Evolutionary conservation across 92 coral and sea anemone species (phyloP).

Genomic region (Zoanthus solanderi): DNA sequence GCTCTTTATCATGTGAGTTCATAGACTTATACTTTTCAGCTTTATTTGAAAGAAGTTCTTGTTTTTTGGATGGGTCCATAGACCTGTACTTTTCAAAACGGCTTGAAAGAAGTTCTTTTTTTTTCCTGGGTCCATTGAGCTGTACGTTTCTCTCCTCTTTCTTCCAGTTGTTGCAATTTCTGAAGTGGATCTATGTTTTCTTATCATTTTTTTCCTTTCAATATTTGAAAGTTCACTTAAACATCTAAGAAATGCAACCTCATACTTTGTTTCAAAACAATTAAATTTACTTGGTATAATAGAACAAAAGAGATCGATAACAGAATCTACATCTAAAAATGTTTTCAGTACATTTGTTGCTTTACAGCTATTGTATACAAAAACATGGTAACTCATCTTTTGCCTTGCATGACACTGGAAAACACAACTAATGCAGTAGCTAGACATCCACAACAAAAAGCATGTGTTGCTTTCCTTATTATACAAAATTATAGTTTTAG

Average conservation of each 20-base stretch:
- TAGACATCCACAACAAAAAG: constrained; percentile 17
- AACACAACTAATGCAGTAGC: constrained; percentile 58
- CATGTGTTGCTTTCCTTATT: constrained; percentile 49
- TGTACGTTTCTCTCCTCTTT: not conserved
- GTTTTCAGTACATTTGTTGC: constrained; percentile 37
- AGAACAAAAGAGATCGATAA: constrained; percentile 36
- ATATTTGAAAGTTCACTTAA: not conserved
- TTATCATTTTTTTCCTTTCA: constrained; percentile 10
- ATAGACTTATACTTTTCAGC: constrained; percentile 9
- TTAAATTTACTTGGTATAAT: not conserved
- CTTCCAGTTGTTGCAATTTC: not conserved
- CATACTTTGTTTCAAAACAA: not conserved
- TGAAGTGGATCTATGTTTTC: constrained; percentile 18
- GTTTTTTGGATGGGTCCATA: constrained; percentile 7
- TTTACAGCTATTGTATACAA: constrained; percentile 28
- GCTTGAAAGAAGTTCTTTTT: not conserved
- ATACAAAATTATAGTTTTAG: constrained; percentile 41
- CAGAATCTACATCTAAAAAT: constrained; percentile 32
- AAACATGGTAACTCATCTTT: constrained; percentile 43
- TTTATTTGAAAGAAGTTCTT: constrained; percentile 6
- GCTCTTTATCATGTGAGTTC: constrained; percentile 15
- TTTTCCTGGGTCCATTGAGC: not conserved
- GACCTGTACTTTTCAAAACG: not conserved
- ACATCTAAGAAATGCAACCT: constrained; percentile 26
- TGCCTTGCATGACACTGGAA: constrained; percentile 30